Evolutionary conservation across 2,888 invertebrate species (phyloP).

Genomic region (Linnaemya tessellans): DNA sequence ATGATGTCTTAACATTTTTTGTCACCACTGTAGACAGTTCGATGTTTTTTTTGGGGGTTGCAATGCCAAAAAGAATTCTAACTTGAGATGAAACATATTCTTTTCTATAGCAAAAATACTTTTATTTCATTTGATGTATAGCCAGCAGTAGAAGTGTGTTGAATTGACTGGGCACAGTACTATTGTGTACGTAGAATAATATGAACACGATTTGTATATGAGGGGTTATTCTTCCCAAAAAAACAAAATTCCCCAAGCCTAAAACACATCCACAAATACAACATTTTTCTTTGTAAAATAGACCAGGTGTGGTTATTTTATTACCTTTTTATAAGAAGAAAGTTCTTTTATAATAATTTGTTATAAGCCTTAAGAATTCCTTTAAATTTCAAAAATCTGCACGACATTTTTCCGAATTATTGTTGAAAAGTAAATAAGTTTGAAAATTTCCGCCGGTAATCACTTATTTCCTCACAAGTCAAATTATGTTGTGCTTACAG

Average conservation of each 20-base stretch:
- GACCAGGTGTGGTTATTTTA: conserved; percentile 35
- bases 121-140: conserved; percentile 49
- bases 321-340: neutral
- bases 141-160: conserved; percentile 24
- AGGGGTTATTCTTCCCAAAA: conserved; percentile 15
- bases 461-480: conserved; percentile 4
- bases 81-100: conserved; percentile 25
- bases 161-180: conserved; percentile 40
- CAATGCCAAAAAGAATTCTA: conserved; percentile 32
- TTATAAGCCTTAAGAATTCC: neutral
- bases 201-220: conserved; percentile 11
- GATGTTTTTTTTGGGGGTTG: conserved; percentile 39
- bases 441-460: conserved; percentile 37
- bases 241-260: neutral
- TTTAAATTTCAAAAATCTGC: neutral
- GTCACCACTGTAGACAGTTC: conserved; percentile 14
- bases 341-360: neutral
- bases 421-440: conserved; percentile 17
- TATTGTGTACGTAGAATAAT: neutral
- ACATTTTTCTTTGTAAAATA: neutral
- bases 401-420: neutral
- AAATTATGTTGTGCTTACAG: neutral
- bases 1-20: neutral
- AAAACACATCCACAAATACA: neutral
- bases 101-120: conserved; percentile 14